Evolutionary conservation across 2,888 invertebrate genomes (phyloP).

Genomic region (Oxycera nigricornis): DNA sequence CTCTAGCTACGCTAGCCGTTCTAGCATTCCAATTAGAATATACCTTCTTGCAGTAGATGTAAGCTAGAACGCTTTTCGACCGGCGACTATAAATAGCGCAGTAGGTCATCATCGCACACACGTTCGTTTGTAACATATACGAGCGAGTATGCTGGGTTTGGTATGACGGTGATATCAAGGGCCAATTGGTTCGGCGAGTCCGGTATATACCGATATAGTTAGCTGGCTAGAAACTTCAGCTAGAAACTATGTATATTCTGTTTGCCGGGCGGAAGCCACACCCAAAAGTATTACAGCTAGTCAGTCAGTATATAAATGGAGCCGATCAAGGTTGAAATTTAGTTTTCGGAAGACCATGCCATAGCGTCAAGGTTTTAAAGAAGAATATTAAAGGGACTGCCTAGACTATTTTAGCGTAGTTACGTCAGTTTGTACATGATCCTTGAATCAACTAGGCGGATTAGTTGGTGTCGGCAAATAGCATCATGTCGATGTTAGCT

Average conservation of each 20-base stretch:
- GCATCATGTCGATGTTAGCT: too few species aligned
- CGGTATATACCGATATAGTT: neutral
- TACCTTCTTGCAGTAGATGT: neutral
- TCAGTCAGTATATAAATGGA: neutral
- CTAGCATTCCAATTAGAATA: slow-evolving; percentile 24
- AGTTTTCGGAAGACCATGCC: neutral
- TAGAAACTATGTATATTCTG: neutral
- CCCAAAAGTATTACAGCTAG: neutral
- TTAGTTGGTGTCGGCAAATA: too few species aligned
- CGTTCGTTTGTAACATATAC: neutral
- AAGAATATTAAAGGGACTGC: too few species aligned
- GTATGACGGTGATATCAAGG: neutral
- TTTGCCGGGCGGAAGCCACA: neutral
- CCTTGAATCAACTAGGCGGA: too few species aligned
- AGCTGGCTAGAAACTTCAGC: neutral
- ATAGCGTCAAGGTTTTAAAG: too few species aligned
- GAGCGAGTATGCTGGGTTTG: too few species aligned
- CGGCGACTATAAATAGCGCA: slow-evolving; percentile 26
- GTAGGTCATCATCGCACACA: slow-evolving; percentile 10
- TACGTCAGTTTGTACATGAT: too few species aligned
- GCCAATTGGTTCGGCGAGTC: neutral
- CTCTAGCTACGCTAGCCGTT: neutral
- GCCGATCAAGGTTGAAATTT: neutral
- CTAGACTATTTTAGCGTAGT: too few species aligned
- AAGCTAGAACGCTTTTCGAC: slow-evolving; percentile 1